Conservation (phyloP, 2,797 vertebrate genomes). For the Myoxocephalus aenaeus region DNA sequence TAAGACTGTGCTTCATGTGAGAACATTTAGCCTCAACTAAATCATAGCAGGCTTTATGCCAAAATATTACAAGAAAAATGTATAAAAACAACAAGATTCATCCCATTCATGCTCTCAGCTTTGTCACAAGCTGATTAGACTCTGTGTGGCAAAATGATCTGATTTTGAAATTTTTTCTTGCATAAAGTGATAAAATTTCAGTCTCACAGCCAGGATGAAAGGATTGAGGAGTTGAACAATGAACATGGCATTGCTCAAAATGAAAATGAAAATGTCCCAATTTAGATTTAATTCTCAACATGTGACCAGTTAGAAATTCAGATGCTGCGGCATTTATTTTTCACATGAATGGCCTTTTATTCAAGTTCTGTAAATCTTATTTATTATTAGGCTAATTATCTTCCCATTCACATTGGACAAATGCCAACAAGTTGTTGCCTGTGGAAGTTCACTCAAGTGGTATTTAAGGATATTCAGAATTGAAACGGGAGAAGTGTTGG, state of each 20-base stretch:
- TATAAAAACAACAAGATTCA: conserved; percentile 40
- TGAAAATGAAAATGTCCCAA: conserved; percentile 1
- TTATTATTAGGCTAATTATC: neutral
- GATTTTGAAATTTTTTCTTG: conserved; percentile 22
- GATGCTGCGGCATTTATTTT: neutral
- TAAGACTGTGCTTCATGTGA: conserved; percentile 6
- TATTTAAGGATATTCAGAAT: conserved; percentile 22
- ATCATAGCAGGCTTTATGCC: conserved; percentile 32
- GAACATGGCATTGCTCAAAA: neutral
- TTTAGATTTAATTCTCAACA: neutral
- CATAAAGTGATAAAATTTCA: conserved; percentile 22
- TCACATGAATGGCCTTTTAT: conserved; percentile 2
- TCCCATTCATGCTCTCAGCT: conserved; percentile 39
- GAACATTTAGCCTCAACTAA: conserved; percentile 30
- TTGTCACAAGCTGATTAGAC: conserved; percentile 22
- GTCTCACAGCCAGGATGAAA: conserved; percentile 1
- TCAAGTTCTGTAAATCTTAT: conserved; percentile 14
- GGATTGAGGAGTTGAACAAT: conserved; percentile 5
- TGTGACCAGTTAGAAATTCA: neutral
- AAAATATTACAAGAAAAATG: conserved; percentile 33
- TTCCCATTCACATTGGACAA: conserved; percentile 7
- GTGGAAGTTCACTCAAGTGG: neutral
- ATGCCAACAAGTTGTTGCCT: conserved; percentile 11
- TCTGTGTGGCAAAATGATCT: conserved; percentile 16
- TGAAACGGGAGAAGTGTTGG: neutral